A percentile compares a stretch with the other conserved stretches of the same genome.
These are phyloP conservation scores for Agraylea sexmaculata DNA, from an alignment of 1,140 invertebrate species.

Conservation along the genomic window DNA sequence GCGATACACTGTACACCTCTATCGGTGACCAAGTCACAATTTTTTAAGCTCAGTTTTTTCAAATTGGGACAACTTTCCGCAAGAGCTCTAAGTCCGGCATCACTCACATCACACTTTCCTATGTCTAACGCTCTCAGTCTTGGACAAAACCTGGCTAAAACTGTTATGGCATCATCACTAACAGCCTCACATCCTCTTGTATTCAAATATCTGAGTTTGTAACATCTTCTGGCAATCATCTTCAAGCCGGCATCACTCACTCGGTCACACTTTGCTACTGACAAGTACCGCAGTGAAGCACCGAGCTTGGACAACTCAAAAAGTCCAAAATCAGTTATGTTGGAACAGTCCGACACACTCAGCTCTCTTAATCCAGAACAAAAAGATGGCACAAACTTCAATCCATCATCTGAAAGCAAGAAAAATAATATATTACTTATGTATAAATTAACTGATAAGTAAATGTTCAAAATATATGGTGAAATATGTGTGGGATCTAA, in stretches of 20 bases:
- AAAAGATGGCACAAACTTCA: slow-evolving; percentile 75
- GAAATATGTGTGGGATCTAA: no score
- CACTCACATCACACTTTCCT: slow-evolving; percentile 86
- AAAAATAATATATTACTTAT: slow-evolving; percentile 9
- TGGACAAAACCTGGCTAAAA: slow-evolving; percentile 70
- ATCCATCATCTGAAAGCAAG: slow-evolving; percentile 50
- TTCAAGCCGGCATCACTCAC: slow-evolving; percentile 75
- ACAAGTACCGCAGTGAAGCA: slow-evolving; percentile 69
- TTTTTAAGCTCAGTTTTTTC: slow-evolving; percentile 78
- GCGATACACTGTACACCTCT: slow-evolving; percentile 75
- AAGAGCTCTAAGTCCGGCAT: slow-evolving; percentile 69
- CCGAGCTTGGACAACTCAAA: slow-evolving; percentile 82
- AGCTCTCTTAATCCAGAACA: slow-evolving; percentile 72
- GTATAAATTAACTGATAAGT: slow-evolving; percentile 6
- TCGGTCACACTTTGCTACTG: slow-evolving; percentile 80
- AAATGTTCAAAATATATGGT: no score
- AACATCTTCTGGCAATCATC: slow-evolving; percentile 78
- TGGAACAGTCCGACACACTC: slow-evolving; percentile 80
- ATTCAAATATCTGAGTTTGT: slow-evolving; percentile 82
- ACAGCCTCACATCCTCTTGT: slow-evolving; percentile 84
- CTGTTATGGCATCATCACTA: slow-evolving; percentile 77
- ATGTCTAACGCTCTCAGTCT: slow-evolving; percentile 75
- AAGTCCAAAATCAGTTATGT: slow-evolving; percentile 82
- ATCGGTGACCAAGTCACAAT: slow-evolving; percentile 81
- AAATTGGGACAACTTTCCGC: slow-evolving; percentile 82